Base-by-base conservation (phyloP, 2,888 invertebrate genomes). In the Drosophila eohydei region DNA sequence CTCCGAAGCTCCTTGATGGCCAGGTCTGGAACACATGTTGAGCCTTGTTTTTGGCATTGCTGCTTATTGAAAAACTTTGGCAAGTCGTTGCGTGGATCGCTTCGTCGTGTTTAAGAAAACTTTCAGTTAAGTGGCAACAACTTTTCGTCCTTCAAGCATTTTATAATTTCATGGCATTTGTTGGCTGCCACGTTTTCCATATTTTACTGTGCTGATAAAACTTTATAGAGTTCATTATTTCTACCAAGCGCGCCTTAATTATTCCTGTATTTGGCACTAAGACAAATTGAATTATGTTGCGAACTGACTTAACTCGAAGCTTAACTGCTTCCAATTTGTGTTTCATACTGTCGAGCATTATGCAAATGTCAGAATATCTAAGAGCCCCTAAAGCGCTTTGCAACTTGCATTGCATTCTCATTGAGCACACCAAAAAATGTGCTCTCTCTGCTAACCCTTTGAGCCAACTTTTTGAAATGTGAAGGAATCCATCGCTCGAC, bases 1-100 rank as follows among this genome's bases (percentile, higher is more conserved):
- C 57, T 41, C n/a, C 2, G 4, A 5, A 7, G 6, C 51, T 21
- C 21, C 34, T 21, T 7, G 34, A 6, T 32, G 28, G 68, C 16
- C 46, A 43, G 30, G 58, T 11, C 26, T 28, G 36, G 26, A 77
- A 70, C 77, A 77, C 80, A 79, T 74, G 77, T 74, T 79, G 70
- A 66, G 75, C 41, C 59, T 62, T 66, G 69, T 79, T 77, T 78
- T 65, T 58, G 70, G 62, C 62, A 79, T 50, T 69, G 48, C 62
- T 16, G 62, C 75, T 77, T 74, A 79, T 77, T 77, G 70, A 70
- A 79, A 77, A 77, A 77, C 75, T 79, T 77, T 74, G 78, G 48
- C 52, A 38, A 65, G 44, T 56, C 59, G 48, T 51, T 50, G 50
- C 52, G 59, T 54, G 67, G 56, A 55, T 68, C 58, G 43, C 59